Evolutionary conservation across 2,797 vertebrate species (phyloP).

Genomic region (Platyrinchus mystaceus): DNA sequence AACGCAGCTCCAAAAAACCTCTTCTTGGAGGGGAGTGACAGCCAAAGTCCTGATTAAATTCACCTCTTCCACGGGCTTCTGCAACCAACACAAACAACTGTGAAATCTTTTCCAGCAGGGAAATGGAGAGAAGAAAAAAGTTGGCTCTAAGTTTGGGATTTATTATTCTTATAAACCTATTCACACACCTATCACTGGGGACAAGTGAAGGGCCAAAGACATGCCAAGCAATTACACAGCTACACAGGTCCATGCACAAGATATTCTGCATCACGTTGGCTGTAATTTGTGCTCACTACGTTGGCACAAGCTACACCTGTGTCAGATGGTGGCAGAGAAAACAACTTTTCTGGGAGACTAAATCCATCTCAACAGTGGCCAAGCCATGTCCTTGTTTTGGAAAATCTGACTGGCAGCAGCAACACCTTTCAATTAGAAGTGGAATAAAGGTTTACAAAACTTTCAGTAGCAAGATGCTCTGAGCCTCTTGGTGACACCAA

Average conservation of each 20-base stretch:
- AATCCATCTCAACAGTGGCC: slow-evolving; percentile 30
- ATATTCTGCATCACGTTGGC: slow-evolving; percentile 45
- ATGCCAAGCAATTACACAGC: slow-evolving; percentile 72
- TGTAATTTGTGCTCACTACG: neutral
- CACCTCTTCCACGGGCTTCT: slow-evolving; percentile 29
- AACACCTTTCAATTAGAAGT: neutral
- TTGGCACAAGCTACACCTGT: slow-evolving; percentile 43
- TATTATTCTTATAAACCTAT: slow-evolving; percentile 71
- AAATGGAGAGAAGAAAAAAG: slow-evolving; percentile 52
- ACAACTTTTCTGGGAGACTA: slow-evolving; percentile 61
- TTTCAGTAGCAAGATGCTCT: neutral
- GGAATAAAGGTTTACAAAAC: neutral
- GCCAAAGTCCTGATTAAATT: slow-evolving; percentile 72
- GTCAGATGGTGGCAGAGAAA: slow-evolving; percentile 58
- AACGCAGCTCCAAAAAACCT: slow-evolving; percentile 14
- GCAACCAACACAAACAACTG: slow-evolving; percentile 36
- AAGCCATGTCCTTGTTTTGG: slow-evolving; percentile 8
- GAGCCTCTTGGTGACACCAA: neutral
- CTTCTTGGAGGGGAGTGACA: slow-evolving; percentile 37
- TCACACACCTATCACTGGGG: slow-evolving; percentile 71
- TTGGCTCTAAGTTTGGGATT: slow-evolving; percentile 67
- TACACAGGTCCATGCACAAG: slow-evolving; percentile 57
- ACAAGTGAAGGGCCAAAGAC: slow-evolving; percentile 67
- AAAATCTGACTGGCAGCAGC: neutral
- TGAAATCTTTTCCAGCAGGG: slow-evolving; percentile 62